Evolutionary conservation across 2,888 invertebrate species (phyloP).

Genomic region (Lysandra bellargus): DNA sequence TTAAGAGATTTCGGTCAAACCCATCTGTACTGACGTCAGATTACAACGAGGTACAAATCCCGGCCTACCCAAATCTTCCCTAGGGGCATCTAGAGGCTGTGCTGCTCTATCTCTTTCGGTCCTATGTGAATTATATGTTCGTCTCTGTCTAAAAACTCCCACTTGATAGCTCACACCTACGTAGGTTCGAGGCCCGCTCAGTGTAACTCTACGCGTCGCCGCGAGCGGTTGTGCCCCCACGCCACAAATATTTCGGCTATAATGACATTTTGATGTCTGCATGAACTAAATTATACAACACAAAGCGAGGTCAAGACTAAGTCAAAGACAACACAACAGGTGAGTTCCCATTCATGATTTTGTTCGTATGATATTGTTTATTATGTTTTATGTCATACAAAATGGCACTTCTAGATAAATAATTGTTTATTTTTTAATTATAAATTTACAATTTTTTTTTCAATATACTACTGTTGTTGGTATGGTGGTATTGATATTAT

Average conservation of each 20-base stretch:
- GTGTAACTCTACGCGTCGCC: constrained; percentile 56
- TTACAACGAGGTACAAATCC: constrained; percentile 47
- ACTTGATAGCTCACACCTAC: constrained; percentile 55
- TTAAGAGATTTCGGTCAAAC: constrained; percentile 21
- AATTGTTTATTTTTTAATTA: neutral
- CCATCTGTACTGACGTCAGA: constrained; percentile 30
- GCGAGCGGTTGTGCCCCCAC: constrained; percentile 46
- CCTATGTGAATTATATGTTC: constrained; percentile 38
- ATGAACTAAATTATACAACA: constrained; percentile 20
- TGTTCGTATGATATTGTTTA: neutral
- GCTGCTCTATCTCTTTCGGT: constrained; percentile 52
- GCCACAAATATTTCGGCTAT: constrained; percentile 10
- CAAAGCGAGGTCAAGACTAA: neutral
- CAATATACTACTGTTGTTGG: neutral
- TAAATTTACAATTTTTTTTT: neutral
- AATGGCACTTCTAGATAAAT: neutral
- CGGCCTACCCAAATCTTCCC: constrained; percentile 74
- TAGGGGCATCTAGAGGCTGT: constrained; percentile 53
- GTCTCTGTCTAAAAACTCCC: constrained; percentile 63
- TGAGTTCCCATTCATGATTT: constrained; percentile 36
- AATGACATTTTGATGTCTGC: constrained; percentile 34
- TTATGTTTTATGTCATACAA: neutral
- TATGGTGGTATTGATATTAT: no score
- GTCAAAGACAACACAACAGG: constrained; percentile 35
- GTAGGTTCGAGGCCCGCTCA: constrained; percentile 66